Base-by-base conservation (phyloP, 2,888 invertebrate species). In the Drosophila flavopinicola region DNA sequence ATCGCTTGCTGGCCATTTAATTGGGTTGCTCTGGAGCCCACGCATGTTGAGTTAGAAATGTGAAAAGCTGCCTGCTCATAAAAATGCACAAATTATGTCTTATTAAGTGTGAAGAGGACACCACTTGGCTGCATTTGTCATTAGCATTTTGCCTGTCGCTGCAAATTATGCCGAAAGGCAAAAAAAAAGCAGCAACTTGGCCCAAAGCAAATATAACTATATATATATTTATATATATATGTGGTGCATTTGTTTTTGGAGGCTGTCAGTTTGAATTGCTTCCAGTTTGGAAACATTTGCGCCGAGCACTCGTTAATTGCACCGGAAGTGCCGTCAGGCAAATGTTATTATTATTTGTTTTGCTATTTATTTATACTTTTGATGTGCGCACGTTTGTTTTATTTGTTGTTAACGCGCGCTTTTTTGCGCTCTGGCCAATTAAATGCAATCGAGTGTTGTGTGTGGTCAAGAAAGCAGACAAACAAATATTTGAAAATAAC, bases 41-140 rank as follows among this genome's bases (percentile, higher is more conserved):
- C 78, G 76, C 71, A 56, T 13, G 6, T 5, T n/a, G n/a, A n/a
- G n/a, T n/a, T n/a, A n/a, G 24, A 37, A 57, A 52, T 37, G 20
- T n/a, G 44, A 41, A 42, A 47, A 54, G 39, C 65, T 52, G 73
- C 60, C 59, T 41, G n/a, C 75, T 64, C 85, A 49, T 83, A 83
- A 83, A 85, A 69, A 54, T 66, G 57, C 64, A 15, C 66, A 85
- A 83, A 85, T 87, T 78, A 83, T 83, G 80, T 80, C 85, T 80
- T 83, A 83, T 83, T 83, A 87, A 83, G 83, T 83, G 83, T 75
- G 83, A 83, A 83, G 83, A 53, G 64, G 44, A 66, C 73, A 76
- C 66, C 73, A 76, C 49, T 76, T 70, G 77, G 60, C 61, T 66
- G 66, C 74, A 66, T 75, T 75, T 78, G 75, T 77, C 75, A 75